A percentile compares a stretch with the other conserved stretches of the same genome.
Conservation (phyloP, 2,113 vertebrate species). For the Bos indicus region DNA sequence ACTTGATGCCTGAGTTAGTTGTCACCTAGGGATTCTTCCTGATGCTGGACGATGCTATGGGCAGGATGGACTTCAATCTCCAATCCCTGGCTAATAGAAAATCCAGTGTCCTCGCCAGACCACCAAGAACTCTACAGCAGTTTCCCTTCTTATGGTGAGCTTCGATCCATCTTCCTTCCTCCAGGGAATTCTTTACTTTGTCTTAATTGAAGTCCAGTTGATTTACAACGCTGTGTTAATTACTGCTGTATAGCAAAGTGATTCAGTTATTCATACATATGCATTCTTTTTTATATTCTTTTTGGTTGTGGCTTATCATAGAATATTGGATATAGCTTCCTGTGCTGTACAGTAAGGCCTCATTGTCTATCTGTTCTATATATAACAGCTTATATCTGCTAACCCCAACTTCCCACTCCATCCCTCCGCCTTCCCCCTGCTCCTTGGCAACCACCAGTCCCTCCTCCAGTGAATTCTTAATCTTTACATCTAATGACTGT, state of each 20-base stretch:
- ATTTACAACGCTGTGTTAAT: background rate
- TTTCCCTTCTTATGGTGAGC: background rate
- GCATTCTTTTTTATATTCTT: background rate
- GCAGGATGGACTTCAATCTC: background rate
- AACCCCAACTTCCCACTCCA: background rate
- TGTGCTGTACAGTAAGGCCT: background rate
- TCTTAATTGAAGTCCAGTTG: background rate
- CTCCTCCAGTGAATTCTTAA: background rate
- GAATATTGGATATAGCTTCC: background rate
- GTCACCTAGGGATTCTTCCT: background rate
- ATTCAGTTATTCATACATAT: background rate
- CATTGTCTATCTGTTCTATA: background rate
- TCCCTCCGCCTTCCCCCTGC: background rate
- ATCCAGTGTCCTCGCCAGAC: no score
- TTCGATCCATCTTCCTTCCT: background rate
- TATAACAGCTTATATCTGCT: background rate
- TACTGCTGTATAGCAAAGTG: background rate
- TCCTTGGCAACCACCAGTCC: background rate
- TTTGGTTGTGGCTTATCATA: background rate
- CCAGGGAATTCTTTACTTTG: background rate
- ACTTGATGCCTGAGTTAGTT: no score
- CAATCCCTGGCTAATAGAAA: background rate
- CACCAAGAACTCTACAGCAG: background rate
- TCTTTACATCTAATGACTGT: background rate
- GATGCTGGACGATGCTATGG: background rate